A percentile compares a stretch with the other conserved stretches of the same genome.
Conservation (phyloP, 2,888 invertebrate species). For the Diaphora mendica region DNA sequence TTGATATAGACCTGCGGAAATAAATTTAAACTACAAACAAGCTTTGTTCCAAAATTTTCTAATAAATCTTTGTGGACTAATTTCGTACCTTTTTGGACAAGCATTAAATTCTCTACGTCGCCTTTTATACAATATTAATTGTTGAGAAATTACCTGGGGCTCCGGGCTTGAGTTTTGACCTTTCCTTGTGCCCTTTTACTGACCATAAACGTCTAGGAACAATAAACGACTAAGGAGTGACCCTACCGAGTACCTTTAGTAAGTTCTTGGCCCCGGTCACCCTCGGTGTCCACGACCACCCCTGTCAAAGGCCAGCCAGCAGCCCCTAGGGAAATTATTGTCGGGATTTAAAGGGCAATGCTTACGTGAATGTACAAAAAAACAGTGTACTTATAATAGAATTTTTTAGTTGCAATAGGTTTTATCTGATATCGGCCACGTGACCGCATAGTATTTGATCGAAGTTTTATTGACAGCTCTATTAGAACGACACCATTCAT, state of each 20-base stretch:
- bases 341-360: conserved; percentile 86
- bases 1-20: conserved; percentile 53
- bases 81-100: conserved; percentile 62
- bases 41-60: conserved; percentile 58
- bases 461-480: conserved; percentile 55
- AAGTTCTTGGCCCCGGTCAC: conserved; percentile 77
- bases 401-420: conserved; percentile 67
- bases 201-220: conserved; percentile 85
- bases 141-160: conserved; percentile 71
- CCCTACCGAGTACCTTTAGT: conserved; percentile 73
- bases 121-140: conserved; percentile 72
- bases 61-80: conserved; percentile 65
- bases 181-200: conserved; percentile 79
- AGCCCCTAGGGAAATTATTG: conserved; percentile 85
- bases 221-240: conserved; percentile 81
- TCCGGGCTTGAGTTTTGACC: conserved; percentile 66
- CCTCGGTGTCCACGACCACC: conserved; percentile 81
- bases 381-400: conserved; percentile 78
- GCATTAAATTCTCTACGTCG: conserved; percentile 52
- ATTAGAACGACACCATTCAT: conserved; percentile 41
- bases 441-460: conserved; percentile 55
- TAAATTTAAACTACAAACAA: conserved; percentile 58
- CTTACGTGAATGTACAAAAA: conserved; percentile 81
- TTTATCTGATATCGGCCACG: conserved; percentile 76
- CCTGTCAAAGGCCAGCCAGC: conserved; percentile 82